These are phyloP conservation scores for Dicycla oo DNA, from an alignment of 2,888 invertebrate species.

Conservation along the genomic window DNA sequence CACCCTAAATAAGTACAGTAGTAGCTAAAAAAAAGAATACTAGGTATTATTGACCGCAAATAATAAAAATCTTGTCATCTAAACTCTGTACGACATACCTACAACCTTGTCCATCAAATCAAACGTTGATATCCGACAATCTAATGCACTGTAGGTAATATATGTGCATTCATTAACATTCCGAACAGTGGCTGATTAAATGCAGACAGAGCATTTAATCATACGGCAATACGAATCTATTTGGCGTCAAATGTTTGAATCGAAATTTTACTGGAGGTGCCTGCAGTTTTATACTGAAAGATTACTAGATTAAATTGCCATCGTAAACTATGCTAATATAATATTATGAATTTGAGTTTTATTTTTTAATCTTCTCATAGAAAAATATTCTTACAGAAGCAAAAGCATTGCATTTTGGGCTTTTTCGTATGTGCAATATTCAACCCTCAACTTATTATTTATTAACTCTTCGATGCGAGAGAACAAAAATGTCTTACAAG, in stretches of 20 bases:
- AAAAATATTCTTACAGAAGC: too few relatives aligned
- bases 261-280: too few relatives aligned
- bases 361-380: neutral
- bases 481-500: neutral
- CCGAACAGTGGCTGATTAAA: slow-evolving; percentile 24
- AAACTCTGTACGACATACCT: neutral
- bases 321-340: neutral
- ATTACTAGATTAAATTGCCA: neutral
- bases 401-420: neutral
- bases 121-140: slow-evolving; percentile 29
- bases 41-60: too few relatives aligned
- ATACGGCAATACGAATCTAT: slow-evolving; percentile 43
- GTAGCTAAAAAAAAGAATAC: too few relatives aligned
- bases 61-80: too few relatives aligned
- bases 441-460: neutral
- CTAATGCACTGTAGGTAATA: slow-evolving; percentile 58
- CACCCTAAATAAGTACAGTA: too few relatives aligned
- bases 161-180: slow-evolving; percentile 58
- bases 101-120: slow-evolving; percentile 56
- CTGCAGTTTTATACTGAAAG: too few relatives aligned
- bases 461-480: too few relatives aligned
- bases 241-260: too few relatives aligned
- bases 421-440: neutral
- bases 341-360: too few relatives aligned
- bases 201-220: slow-evolving; percentile 44